phyloP scores from a whole-genome alignment of 1,140 invertebrate genomes.

The Magallana ariakensis region DNA sequence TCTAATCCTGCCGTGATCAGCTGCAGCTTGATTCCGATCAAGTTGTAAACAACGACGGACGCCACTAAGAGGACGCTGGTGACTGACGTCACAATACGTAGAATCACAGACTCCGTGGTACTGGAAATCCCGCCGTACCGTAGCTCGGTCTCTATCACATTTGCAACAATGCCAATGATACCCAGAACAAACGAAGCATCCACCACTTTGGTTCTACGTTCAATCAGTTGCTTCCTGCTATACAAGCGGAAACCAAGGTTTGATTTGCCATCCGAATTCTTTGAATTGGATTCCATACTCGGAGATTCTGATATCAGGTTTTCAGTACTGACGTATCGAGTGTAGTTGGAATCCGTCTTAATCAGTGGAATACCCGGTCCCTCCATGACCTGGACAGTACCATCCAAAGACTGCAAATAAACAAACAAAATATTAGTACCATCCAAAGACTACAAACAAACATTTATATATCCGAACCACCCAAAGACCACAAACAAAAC shows the following conservation, averaged over 20 bases:
- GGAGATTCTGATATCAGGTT: slow-evolving; percentile 58
- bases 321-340: slow-evolving; percentile 70
- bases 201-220: slow-evolving; percentile 66
- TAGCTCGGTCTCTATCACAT: slow-evolving; percentile 71
- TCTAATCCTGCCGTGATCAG: slow-evolving; percentile 69
- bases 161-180: slow-evolving; percentile 66
- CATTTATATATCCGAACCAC: no score
- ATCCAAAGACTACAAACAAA: neutral
- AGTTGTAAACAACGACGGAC: slow-evolving; percentile 66
- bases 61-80: slow-evolving; percentile 66
- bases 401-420: neutral
- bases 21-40: slow-evolving; percentile 66
- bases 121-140: slow-evolving; percentile 56
- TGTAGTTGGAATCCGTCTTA: slow-evolving; percentile 62
- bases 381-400: slow-evolving; percentile 57
- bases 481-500: no score
- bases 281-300: slow-evolving; percentile 57
- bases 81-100: slow-evolving; percentile 67
- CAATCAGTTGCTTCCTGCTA: slow-evolving; percentile 68
- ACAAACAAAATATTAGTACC: neutral
- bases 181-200: slow-evolving; percentile 68
- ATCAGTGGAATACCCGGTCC: slow-evolving; percentile 62
- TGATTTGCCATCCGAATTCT: slow-evolving; percentile 57
- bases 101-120: slow-evolving; percentile 57
- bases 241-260: slow-evolving; percentile 70